Base-by-base conservation (phyloP, 1,140 invertebrate species). In the Sipha flava region DNA sequence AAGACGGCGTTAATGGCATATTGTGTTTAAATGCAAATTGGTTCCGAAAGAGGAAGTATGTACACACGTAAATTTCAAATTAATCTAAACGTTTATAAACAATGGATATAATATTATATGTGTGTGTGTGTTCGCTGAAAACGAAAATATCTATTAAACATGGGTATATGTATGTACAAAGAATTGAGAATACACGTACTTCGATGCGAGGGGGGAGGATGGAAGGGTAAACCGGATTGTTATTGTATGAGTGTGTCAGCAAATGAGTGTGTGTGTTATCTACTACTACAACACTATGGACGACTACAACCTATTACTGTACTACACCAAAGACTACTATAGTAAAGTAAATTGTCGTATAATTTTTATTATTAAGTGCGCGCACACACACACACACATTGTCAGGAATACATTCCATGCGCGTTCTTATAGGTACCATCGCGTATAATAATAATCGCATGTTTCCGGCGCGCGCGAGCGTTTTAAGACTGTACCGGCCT, bases 11-110 rank as follows among this genome's bases (percentile, higher is more conserved):
- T 70, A 70, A 45, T 70, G 40, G 66, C 40, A 70, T 70, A 70
- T 66, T 66, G 64, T 66, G 64, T 66, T 66, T 43, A 43, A 43
- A 70, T 70, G 66, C 66, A 70, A 70, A 70, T 70, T 47, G 64
- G 43, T 26, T 47, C 14, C 26, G 16, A 68, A 68, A 68, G 64
- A 68, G 37, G 40, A 45, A 45, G 40, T 23, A 16, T 54, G 3
- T 49, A 49, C n/a, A 5, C 31, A 66, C 62, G 62, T 23, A 66
- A 40, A 66, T 66, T 66, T 40, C 6, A 66, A 66, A 66, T 66
- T 66, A 66, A 66, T 66, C 62, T 66, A 66, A 66, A 66, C 31
- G 34, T 66, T 66, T 40, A 40, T 12, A 43, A 66, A 66, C 64
- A 66, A 66, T 66, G 64, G 64, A 43, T 26, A 21, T 21, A n/a